Evolutionary conservation across 2,113 vertebrate species (phyloP).

Genomic region (Macrotus californicus): DNA sequence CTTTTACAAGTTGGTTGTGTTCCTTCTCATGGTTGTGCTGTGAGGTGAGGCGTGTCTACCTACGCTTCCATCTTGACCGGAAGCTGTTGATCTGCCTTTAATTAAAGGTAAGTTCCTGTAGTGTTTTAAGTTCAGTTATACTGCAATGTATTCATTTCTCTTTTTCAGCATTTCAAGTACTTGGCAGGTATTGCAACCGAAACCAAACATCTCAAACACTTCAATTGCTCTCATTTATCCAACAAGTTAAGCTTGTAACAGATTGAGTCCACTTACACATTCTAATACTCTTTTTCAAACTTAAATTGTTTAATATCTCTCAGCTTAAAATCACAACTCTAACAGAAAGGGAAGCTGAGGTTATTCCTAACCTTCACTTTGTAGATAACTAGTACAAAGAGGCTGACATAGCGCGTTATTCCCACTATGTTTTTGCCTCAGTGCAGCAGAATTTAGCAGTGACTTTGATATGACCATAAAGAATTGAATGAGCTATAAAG

Average conservation of each 20-base stretch:
- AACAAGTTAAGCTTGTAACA: background rate
- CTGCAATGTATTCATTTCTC: background rate
- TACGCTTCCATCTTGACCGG: no score
- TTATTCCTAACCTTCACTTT: background rate
- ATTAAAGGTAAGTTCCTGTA: background rate
- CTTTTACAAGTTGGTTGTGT: no score
- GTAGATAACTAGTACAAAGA: background rate
- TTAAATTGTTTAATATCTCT: background rate
- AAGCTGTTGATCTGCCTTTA: background rate
- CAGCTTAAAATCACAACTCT: background rate
- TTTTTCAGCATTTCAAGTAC: background rate
- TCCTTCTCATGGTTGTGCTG: no score
- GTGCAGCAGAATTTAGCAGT: background rate
- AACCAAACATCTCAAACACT: background rate
- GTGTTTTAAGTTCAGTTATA: background rate
- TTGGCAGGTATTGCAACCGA: background rate
- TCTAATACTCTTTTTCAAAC: background rate
- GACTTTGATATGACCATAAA: background rate
- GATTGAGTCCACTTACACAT: background rate
- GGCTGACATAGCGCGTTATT: fast-evolving
- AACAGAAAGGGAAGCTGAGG: background rate
- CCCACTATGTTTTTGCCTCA: background rate
- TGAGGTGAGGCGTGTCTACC: no score
- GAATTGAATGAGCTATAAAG: no score
- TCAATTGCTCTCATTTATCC: background rate